Conservation (phyloP, 1,140 invertebrate genomes). For the Drosophila punjabiensis region DNA sequence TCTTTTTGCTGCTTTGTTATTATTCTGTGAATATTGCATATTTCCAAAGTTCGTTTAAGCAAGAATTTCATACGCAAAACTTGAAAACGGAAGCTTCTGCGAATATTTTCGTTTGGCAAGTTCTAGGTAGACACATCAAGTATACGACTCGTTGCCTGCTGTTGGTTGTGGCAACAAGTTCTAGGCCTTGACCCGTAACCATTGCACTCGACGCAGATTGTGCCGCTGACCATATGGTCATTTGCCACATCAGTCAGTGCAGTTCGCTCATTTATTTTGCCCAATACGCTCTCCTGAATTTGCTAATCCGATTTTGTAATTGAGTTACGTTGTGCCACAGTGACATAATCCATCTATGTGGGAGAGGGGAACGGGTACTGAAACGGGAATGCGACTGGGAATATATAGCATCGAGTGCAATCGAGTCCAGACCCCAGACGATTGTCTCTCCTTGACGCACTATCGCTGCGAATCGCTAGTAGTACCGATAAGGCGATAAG, state of each 20-base stretch:
- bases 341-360: slow-evolving; percentile 64
- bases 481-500: slow-evolving; percentile 49
- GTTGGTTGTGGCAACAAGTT: slow-evolving; percentile 31
- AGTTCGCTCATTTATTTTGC: slow-evolving; percentile 27
- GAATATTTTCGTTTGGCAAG: not conserved
- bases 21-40: not conserved
- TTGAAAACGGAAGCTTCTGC: slow-evolving; percentile 3
- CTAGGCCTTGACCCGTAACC: slow-evolving; percentile 45
- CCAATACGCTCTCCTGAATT: slow-evolving; percentile 48
- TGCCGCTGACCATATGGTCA: slow-evolving; percentile 39
- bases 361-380: slow-evolving; percentile 5
- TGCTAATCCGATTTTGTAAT: slow-evolving; percentile 75
- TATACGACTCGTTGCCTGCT: slow-evolving; percentile 30
- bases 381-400: not conserved
- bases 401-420: slow-evolving; percentile 19
- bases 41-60: not conserved
- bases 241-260: slow-evolving; percentile 27
- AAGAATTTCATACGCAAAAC: not conserved
- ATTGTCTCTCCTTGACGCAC: slow-evolving; percentile 16
- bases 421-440: slow-evolving; percentile 12
- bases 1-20: no score
- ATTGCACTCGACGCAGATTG: slow-evolving; percentile 34
- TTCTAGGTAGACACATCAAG: slow-evolving; percentile 28
- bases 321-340: slow-evolving; percentile 55
- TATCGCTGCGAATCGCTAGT: slow-evolving; percentile 20